These are phyloP conservation scores for Scaptomyza montana DNA, from an alignment of 1,140 invertebrate genomes.

Conservation along the genomic window DNA sequence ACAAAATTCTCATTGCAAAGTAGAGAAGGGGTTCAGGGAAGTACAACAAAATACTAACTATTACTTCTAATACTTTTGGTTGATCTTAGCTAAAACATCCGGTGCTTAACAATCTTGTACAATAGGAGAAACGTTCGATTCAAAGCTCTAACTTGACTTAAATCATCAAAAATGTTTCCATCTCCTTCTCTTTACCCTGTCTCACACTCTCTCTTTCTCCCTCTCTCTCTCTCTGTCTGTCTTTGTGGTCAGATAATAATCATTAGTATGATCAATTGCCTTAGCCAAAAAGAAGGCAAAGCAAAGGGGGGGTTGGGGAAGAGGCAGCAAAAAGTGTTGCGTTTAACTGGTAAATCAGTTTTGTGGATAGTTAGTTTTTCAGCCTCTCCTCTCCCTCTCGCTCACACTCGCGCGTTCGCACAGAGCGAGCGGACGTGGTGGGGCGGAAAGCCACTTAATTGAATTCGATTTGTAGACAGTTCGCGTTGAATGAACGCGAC, in stretches of 20 bases:
- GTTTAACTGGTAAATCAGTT: constrained; percentile 80
- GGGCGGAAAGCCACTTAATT: constrained; percentile 78
- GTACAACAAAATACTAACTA: constrained; percentile 1
- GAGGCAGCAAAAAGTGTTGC: constrained; percentile 74
- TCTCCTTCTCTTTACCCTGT: neutral
- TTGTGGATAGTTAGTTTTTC: constrained; percentile 34
- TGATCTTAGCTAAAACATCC: constrained; percentile 69
- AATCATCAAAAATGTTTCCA: constrained; percentile 54
- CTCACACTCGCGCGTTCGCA: no score
- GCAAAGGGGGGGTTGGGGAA: neutral
- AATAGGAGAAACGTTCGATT: constrained; percentile 18
- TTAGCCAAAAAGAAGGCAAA: neutral
- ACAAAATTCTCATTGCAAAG: neutral
- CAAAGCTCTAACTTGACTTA: constrained; percentile 65
- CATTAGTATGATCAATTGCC: constrained; percentile 78
- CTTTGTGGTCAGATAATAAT: constrained; percentile 67
- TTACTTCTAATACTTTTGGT: neutral
- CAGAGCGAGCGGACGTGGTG: constrained; percentile 70
- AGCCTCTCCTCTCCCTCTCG: neutral
- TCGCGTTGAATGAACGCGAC: constrained; percentile 39
- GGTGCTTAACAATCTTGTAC: constrained; percentile 70
- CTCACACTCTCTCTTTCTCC: neutral
- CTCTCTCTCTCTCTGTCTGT: neutral
- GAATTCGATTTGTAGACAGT: constrained; percentile 73
- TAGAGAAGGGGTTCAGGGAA: neutral